Evolutionary conservation across 2,888 invertebrate species (phyloP).

Genomic region (Tridacna crocea): DNA sequence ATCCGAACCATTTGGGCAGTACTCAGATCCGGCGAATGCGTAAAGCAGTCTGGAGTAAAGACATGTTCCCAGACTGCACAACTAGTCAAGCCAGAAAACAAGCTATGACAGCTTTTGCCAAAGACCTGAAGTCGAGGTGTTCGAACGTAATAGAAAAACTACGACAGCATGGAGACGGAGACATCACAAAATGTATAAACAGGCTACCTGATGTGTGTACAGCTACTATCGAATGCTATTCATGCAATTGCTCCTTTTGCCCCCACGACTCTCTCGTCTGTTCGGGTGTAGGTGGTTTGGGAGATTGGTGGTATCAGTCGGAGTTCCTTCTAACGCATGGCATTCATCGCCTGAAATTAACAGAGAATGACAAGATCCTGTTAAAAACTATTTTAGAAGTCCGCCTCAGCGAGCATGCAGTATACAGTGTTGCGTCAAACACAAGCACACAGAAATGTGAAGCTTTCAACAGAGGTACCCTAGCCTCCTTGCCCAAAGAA

Average conservation of each 20-base stretch:
- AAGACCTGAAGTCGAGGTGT: background rate
- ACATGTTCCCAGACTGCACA: too few species aligned
- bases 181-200: background rate
- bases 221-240: background rate
- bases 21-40: background rate
- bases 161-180: background rate
- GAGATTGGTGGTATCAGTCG: background rate
- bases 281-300: background rate
- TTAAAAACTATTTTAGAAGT: too few species aligned
- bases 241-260: background rate
- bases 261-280: background rate
- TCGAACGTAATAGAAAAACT: background rate
- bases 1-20: too few species aligned
- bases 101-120: background rate
- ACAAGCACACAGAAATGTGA: too few species aligned
- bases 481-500: too few species aligned
- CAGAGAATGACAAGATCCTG: too few species aligned
- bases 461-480: background rate
- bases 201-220: background rate
- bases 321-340: too few species aligned
- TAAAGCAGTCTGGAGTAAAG: background rate
- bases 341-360: too few species aligned
- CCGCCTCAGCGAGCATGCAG: background rate
- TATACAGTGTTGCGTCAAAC: background rate
- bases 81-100: too few species aligned